Conservation (phyloP, 2,888 invertebrate species). For the Platycheirus rosarum region DNA sequence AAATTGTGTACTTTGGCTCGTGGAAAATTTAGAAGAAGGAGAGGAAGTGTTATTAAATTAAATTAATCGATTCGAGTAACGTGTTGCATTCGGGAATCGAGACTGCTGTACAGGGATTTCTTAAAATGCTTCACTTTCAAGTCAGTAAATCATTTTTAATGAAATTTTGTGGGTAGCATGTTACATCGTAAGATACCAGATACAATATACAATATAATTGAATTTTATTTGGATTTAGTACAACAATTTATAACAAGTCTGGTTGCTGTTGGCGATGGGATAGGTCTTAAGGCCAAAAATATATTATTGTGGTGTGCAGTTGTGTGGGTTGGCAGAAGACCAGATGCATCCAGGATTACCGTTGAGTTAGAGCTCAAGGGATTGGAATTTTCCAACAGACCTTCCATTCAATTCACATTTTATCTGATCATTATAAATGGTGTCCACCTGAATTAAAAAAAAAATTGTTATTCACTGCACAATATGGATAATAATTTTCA, state of each 20-base stretch:
- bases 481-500: no score
- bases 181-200: conserved; percentile 14
- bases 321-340: no score
- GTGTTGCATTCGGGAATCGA: conserved; percentile 27
- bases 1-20: conserved; percentile 7
- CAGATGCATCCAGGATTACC: neutral
- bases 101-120: conserved; percentile 14
- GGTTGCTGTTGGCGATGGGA: conserved; percentile 8
- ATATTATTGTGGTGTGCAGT: neutral
- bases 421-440: no score
- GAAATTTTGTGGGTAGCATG: conserved; percentile 39
- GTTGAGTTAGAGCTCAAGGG: neutral
- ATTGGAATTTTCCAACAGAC: neutral
- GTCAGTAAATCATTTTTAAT: conserved; percentile 65
- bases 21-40: conserved; percentile 2
- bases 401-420: no score
- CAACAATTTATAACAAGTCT: conserved; percentile 26
- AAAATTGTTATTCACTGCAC: no score
- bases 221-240: conserved; percentile 53
- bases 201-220: conserved; percentile 53
- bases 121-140: conserved; percentile 18
- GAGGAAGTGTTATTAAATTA: conserved; percentile 31
- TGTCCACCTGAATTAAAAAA: no score
- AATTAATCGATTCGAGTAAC: conserved; percentile 57
- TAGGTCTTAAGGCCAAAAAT: conserved; percentile 4